phyloP scores from a whole-genome alignment of 2,113 vertebrate genomes.

The Cacatua alba region DNA sequence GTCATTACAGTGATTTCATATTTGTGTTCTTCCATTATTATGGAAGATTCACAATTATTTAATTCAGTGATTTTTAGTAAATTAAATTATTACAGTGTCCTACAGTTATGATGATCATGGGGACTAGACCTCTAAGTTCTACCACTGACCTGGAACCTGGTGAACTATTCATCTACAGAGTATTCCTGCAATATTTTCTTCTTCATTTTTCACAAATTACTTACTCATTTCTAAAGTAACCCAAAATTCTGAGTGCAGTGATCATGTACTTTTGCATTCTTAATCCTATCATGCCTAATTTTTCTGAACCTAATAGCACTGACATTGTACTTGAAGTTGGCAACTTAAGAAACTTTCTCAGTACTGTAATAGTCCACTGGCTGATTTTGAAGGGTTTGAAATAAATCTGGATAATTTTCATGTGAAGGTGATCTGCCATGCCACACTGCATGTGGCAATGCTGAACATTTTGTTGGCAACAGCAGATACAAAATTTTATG shows the following conservation, averaged over 20 bases:
- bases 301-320: background rate
- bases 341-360: background rate
- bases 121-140: background rate
- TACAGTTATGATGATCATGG: background rate
- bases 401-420: background rate
- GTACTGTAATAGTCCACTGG: background rate
- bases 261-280: background rate
- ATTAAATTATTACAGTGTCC: background rate
- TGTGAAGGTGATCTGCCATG: background rate
- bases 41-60: background rate
- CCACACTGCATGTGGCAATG: background rate
- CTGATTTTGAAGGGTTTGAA: background rate
- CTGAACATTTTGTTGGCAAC: background rate
- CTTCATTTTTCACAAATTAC: background rate
- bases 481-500: background rate
- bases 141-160: background rate
- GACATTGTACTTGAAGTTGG: background rate
- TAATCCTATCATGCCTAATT: background rate
- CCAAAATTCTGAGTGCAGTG: background rate
- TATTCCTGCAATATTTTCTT: background rate
- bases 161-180: background rate
- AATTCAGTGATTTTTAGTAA: background rate
- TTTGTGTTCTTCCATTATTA: background rate
- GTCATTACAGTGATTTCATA: conserved; percentile 2
- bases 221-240: background rate